Evolutionary conservation across 2,797 vertebrate genomes (phyloP).

Genomic region (Megalops cyprinoides): DNA sequence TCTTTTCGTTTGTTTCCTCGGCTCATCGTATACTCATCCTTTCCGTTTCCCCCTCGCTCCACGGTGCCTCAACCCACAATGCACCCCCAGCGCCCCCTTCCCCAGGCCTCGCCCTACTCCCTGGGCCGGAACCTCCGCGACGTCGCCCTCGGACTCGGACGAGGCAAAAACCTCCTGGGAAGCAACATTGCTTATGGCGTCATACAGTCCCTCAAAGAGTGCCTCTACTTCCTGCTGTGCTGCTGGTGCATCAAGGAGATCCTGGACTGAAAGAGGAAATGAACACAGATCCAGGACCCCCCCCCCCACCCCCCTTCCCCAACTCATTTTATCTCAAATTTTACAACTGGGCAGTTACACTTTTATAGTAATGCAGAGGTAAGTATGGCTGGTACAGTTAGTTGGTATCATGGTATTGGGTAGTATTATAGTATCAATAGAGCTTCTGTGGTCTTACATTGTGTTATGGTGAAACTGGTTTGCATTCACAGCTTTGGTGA

Average conservation of each 20-base stretch:
- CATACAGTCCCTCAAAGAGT: conserved; percentile 77
- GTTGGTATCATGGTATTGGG: no score
- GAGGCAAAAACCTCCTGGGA: conserved; percentile 66
- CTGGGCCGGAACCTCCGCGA: conserved; percentile 67
- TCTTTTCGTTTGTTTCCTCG: background rate
- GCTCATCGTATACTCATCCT: background rate
- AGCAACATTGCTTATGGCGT: conserved; percentile 71
- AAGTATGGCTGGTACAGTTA: background rate
- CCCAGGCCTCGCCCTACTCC: conserved; percentile 73
- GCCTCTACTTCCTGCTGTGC: conserved; percentile 86
- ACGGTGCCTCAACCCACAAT: conserved; percentile 49
- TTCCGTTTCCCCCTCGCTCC: background rate
- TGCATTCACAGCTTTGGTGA: background rate
- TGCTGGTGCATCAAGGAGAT: conserved; percentile 92
- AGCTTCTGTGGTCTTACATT: background rate
- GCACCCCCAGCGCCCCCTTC: conserved; percentile 70
- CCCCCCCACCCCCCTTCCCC: background rate
- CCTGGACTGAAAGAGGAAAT: conserved; percentile 74
- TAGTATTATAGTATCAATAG: no score
- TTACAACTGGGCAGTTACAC: background rate
- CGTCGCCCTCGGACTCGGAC: conserved; percentile 68
- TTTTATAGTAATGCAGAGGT: conserved; percentile 17
- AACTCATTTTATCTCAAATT: no score
- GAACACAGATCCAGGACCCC: background rate
- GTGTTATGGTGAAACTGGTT: background rate